phyloP scores from a whole-genome alignment of 2,113 vertebrate genomes.

The Prunella himalayana region DNA sequence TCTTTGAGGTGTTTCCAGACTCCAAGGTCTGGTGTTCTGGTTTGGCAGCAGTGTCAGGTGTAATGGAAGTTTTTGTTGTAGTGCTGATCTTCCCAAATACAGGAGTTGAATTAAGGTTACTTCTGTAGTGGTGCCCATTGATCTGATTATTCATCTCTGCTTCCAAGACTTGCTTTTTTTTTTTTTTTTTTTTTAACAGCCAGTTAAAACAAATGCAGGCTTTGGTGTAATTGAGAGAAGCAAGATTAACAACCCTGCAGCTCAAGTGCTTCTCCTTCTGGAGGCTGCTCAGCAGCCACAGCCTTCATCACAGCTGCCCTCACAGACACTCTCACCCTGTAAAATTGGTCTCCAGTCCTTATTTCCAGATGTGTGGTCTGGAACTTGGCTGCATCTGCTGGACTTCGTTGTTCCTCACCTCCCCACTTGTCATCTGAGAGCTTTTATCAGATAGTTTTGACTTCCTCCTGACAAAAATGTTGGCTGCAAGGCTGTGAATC shows the following conservation, averaged over 20 bases:
- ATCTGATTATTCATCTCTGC: neutral
- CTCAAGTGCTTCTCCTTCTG: neutral
- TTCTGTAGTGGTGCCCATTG: neutral
- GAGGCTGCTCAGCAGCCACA: neutral
- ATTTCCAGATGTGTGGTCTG: neutral
- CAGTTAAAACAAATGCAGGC: neutral
- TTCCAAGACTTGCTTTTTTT: neutral
- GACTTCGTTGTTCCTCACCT: neutral
- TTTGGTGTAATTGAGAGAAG: neutral
- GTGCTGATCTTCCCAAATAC: neutral
- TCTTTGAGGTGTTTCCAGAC: neutral
- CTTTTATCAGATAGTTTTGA: neutral
- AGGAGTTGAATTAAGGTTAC: neutral
- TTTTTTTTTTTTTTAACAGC: neutral
- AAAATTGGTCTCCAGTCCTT: neutral
- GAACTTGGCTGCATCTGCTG: neutral
- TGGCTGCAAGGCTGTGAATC: neutral
- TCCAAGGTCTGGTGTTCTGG: neutral
- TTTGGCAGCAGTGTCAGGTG: neutral
- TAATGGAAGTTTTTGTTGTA: neutral
- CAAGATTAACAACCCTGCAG: neutral
- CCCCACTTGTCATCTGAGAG: neutral
- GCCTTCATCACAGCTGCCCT: neutral
- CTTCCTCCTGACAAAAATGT: neutral
- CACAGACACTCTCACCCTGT: fast-evolving